These are phyloP conservation scores for Papilio gigon DNA, from an alignment of 2,888 invertebrate genomes.

Conservation along the genomic window DNA sequence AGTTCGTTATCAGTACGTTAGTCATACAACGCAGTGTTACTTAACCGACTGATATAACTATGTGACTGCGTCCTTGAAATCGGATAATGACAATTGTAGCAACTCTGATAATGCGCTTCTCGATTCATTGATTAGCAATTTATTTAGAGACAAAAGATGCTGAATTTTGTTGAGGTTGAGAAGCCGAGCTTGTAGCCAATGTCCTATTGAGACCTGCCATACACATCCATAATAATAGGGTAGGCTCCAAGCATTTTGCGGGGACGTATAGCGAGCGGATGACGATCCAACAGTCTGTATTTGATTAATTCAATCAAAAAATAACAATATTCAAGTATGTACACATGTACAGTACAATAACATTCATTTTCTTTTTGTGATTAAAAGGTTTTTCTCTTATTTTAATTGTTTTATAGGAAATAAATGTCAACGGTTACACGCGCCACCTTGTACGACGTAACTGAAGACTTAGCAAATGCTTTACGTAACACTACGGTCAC, in stretches of 20 bases:
- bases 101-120: too few relatives aligned
- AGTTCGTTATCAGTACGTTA: background rate
- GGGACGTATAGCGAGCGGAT: too few relatives aligned
- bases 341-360: background rate
- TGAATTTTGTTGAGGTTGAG: background rate
- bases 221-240: too few relatives aligned
- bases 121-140: too few relatives aligned
- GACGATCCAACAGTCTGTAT: too few relatives aligned
- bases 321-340: background rate
- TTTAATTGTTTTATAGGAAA: background rate
- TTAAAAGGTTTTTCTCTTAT: background rate
- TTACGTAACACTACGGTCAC: slow-evolving; percentile 34
- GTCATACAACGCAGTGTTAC: background rate
- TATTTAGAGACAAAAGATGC: background rate
- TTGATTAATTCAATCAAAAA: background rate
- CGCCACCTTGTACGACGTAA: slow-evolving; percentile 15
- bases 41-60: background rate
- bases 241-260: too few relatives aligned
- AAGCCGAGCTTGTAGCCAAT: background rate
- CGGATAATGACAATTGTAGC: background rate
- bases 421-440: slow-evolving; percentile 14
- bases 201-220: too few relatives aligned
- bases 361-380: background rate
- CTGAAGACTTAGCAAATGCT: slow-evolving; percentile 38
- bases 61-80: background rate